Evolutionary conservation across 2,888 invertebrate genomes (phyloP), one percentile per base, ranked within the genome.

Genomic region (Drosophila merina): DNA sequence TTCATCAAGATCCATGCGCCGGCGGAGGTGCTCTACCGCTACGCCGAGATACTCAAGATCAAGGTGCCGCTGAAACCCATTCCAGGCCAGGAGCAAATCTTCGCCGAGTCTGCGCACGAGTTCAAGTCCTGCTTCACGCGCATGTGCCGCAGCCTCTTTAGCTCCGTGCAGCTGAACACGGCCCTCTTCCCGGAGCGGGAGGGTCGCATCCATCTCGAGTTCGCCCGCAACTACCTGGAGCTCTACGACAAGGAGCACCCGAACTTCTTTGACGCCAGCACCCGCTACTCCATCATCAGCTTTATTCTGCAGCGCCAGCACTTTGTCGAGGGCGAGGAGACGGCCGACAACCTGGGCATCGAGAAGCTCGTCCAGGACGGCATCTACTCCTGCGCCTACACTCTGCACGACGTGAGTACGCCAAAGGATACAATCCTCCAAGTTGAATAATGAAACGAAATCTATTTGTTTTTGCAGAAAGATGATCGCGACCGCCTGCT

Each of bases 1-100:
- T 96, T 95, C 89, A 93, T 95, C 7, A 96, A 96, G 92, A 93
- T 96, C 31, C 95, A 95, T 89, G 95, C 95, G 0, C 95, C 96
- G 0, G 92, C 92, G 86, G 95, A 95, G 78, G 94, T 96, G 1
- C 90, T 96, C 20, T 93, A 94, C 66, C 93, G 95, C 75, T 96
- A 96, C 90, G 94, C 95, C 36, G 96, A 96, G 91, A 94, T 96
- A 71, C 93, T 96, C 79, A 96, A 96, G 90, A 92, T 96, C 36
- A 93, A 95, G 88, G 93, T 96, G 93, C 96, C 96, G 45, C 95
- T 96, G 90, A 95, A 94, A 92, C 68, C 91, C 88, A 90, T 92
- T 52, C 90, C 91, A 10, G 92, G 91, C 1, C 90, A 92, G 76
- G 89, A 92, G 57, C 88, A 89, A 52, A 83, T 92, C 38, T 79